These are phyloP conservation scores for Sciurus carolinensis DNA, from an alignment of 2,797 vertebrate genomes.

Conservation along the genomic window DNA sequence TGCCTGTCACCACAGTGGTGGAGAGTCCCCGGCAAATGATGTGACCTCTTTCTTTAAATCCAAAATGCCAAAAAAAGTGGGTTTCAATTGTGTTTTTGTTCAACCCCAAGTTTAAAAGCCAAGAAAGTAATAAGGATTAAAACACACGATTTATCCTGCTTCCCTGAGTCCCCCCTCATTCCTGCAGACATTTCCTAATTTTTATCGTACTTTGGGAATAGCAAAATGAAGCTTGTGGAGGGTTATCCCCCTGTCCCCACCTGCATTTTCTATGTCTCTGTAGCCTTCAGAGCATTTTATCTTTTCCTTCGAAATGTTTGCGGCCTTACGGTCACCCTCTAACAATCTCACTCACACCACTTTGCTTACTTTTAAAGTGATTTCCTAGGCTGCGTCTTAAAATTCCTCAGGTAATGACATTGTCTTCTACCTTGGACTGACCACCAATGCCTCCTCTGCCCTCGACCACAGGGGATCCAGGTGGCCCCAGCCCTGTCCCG, in stretches of 20 bases:
- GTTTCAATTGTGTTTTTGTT: not conserved
- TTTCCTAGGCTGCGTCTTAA: not conserved
- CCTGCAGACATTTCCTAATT: not conserved
- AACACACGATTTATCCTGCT: not conserved
- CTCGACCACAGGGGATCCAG: constrained; percentile 1
- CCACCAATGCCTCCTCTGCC: not conserved
- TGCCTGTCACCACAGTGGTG: not conserved
- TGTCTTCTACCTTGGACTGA: constrained; percentile 45
- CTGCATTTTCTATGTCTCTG: not conserved
- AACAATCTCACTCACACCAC: not conserved
- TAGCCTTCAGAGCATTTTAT: constrained; percentile 40
- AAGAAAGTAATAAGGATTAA: not conserved
- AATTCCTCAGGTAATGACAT: not conserved
- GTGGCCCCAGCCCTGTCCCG: not conserved
- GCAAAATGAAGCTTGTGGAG: not conserved
- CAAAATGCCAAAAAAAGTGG: not conserved
- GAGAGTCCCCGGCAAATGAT: not conserved
- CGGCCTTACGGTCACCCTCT: not conserved
- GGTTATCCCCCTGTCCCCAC: not conserved
- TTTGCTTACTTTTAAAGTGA: constrained; percentile 48
- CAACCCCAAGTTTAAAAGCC: not conserved
- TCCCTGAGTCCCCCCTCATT: not conserved
- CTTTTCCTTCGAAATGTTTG: constrained; percentile 56
- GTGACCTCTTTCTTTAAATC: not conserved
- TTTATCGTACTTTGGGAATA: not conserved